Evolutionary conservation across 2,113 vertebrate genomes (phyloP), one percentile per base, ranked within the genome.

Genomic region (Microtus oregoni): DNA sequence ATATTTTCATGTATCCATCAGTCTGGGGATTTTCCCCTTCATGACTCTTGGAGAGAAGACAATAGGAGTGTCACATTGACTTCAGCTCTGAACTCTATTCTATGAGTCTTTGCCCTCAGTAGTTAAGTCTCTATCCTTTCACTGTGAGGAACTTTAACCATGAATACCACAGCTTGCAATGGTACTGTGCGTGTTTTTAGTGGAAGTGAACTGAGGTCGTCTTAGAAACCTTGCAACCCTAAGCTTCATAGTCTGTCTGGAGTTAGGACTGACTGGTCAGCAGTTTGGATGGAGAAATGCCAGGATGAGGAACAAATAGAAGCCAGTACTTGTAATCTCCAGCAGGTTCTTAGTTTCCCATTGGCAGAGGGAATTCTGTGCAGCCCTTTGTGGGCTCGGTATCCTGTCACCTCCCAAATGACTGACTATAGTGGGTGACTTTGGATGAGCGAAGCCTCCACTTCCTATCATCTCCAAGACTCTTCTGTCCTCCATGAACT

Each of bases 1-100:
- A 1, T 14, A 1, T 24, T 20, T 12, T 26, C 70, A 50, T 10
- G 4, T 0, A 1, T 24, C 14, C 0, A 0, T 10, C 1, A 0
- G 0, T 79, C 24, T 20, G 38, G n/a, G 50, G 11, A 9, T 41
- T 19, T 19, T 1, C 12, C 0, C 15, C 7, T 35, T 32, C 47
- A 24, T 26, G 55, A 83, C 52, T 52, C 5, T 3, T 28, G 1
- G 5, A 8, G 26, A 89, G 26, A 50, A 52, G 19, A 41, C 78
- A 26, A 2, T 10, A 13, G 38, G 28, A 82, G 22, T 19, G 35
- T 28, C 65, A 52, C 26, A 38, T 73, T 44, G 24, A 13, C 83
- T 44, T 10, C 5, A 19, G 22, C 72, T 9, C 44, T 26, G 30
- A 30, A 44, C 30, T 44, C 20, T 47, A 5, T 10, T 19, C 28